A percentile compares a stretch with the other conserved stretches of the same genome.
These are phyloP conservation scores for Peromyscus polionotus DNA, from an alignment of 2,113 vertebrate genomes.

Conservation along the genomic window DNA sequence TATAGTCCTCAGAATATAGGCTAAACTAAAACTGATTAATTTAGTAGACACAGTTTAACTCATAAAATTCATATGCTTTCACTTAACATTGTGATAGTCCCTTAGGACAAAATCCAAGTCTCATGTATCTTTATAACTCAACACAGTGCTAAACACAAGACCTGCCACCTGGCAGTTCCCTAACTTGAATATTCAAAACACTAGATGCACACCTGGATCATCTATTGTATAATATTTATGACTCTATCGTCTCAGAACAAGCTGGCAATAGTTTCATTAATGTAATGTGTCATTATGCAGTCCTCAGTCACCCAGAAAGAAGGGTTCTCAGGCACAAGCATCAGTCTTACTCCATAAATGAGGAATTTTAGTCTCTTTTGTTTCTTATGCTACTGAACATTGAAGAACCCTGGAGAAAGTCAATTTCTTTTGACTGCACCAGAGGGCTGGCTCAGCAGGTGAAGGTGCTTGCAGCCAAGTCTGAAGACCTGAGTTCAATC, in stretches of 20 bases:
- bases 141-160: neutral
- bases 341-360: conserved; percentile 22
- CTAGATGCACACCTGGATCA: neutral
- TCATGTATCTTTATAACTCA: neutral
- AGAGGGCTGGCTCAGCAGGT: neutral
- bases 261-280: neutral
- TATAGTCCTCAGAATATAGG: neutral
- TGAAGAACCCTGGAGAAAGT: neutral
- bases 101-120: neutral
- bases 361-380: conserved; percentile 17
- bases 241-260: neutral
- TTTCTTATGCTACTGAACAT: neutral
- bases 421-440: neutral
- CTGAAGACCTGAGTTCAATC: neutral
- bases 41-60: conserved; percentile 15
- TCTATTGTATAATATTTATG: conserved; percentile 1
- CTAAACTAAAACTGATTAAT: neutral
- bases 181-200: conserved; percentile 48
- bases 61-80: neutral
- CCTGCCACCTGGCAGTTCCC: neutral
- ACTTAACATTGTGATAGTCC: neutral
- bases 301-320: conserved; percentile 1
- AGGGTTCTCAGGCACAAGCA: neutral
- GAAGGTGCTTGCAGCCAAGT: neutral
- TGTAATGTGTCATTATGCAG: neutral